Conservation (phyloP, 2,797 vertebrate species). For the Leontocebus nigricollis region DNA sequence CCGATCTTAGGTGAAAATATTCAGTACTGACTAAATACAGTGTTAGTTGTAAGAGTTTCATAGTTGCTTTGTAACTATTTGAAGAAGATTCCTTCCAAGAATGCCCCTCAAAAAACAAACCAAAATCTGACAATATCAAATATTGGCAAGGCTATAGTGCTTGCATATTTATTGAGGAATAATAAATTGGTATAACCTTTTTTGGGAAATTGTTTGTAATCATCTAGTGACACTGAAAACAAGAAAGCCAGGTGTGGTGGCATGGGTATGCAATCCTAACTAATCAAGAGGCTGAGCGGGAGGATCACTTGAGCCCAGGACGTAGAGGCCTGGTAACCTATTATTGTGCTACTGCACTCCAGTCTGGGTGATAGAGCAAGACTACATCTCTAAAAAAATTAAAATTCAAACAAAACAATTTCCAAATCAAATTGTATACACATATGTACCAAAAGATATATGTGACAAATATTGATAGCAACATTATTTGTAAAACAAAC, state of each 20-base stretch:
- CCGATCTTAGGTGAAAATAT: neutral
- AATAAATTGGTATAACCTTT: neutral
- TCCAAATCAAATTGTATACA: neutral
- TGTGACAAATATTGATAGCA: neutral
- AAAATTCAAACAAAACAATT: neutral
- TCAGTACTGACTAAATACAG: neutral
- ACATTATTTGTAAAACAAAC: neutral
- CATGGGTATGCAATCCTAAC: neutral
- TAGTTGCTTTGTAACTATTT: neutral
- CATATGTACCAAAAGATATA: neutral
- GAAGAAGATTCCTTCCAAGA: neutral
- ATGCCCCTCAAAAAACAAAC: neutral
- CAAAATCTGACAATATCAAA: neutral
- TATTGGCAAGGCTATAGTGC: neutral
- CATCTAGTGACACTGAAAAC: neutral
- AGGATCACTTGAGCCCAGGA: neutral
- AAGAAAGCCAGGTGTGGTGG: neutral
- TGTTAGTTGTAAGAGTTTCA: neutral
- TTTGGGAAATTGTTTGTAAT: neutral
- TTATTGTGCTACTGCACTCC: neutral
- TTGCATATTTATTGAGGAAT: neutral
- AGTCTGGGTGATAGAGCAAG: neutral
- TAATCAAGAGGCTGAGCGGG: neutral
- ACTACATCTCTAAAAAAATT: neutral
- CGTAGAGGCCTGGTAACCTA: neutral